These are phyloP conservation scores for Rhadinocentrus ornatus DNA, from an alignment of 2,797 vertebrate species.

Conservation along the genomic window DNA sequence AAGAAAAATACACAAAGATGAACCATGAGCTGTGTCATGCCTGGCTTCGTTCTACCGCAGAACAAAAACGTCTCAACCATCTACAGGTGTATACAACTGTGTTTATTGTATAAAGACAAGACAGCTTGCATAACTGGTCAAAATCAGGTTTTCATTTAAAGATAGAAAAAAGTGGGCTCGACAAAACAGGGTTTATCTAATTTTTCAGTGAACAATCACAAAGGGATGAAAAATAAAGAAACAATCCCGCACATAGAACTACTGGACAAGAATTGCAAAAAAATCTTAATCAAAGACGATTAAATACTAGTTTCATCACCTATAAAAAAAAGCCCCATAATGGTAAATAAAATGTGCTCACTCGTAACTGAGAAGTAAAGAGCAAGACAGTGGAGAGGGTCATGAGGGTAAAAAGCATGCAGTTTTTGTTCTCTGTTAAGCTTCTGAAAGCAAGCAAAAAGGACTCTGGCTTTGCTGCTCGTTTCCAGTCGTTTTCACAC, in stretches of 20 bases:
- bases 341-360: constrained; percentile 66
- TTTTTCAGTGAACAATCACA: constrained; percentile 69
- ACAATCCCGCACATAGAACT: constrained; percentile 57
- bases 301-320: constrained; percentile 76
- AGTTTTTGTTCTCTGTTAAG: constrained; percentile 68
- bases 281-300: constrained; percentile 61
- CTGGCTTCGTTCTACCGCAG: neutral
- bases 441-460: constrained; percentile 58
- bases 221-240: constrained; percentile 47
- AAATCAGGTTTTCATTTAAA: constrained; percentile 65
- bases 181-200: constrained; percentile 60
- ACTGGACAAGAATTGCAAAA: constrained; percentile 67
- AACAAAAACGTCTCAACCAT: neutral
- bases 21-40: constrained; percentile 14
- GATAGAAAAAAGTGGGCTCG: constrained; percentile 70
- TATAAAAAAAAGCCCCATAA: constrained; percentile 64
- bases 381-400: constrained; percentile 27
- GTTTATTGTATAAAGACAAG: constrained; percentile 83
- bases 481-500: constrained; percentile 43
- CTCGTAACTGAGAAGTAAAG: constrained; percentile 53
- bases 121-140: constrained; percentile 67
- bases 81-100: constrained; percentile 71
- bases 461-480: constrained; percentile 37
- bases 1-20: constrained; percentile 25
- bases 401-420: constrained; percentile 74